Percentiles rank a stretch among this genome's conserved stretches.
These are phyloP conservation scores for Brachionus manjavacas DNA, from an alignment of 1,140 invertebrate genomes.

Conservation along the genomic window DNA sequence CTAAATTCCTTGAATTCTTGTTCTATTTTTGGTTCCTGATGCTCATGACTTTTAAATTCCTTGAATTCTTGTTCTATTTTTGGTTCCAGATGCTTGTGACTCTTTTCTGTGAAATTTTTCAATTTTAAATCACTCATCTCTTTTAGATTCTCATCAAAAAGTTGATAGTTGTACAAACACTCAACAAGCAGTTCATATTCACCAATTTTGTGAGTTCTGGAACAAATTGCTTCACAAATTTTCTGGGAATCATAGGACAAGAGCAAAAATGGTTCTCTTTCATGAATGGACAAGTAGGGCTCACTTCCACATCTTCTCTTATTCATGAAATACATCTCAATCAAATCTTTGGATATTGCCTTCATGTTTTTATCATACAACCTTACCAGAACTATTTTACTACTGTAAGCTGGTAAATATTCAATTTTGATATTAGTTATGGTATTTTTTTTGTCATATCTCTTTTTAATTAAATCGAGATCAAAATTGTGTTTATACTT, in stretches of 20 bases:
- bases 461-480: neutral
- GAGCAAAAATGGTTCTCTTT: conserved; percentile 15
- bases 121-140: neutral
- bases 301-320: neutral
- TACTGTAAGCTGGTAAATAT: neutral
- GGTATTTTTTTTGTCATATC: neutral
- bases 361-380: neutral
- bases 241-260: neutral
- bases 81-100: neutral
- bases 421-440: neutral
- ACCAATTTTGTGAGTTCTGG: neutral
- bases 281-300: neutral
- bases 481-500: conserved; percentile 15
- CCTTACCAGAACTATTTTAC: neutral
- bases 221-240: neutral
- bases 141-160: neutral
- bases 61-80: neutral
- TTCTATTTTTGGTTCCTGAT: no score
- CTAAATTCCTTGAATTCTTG: no score
- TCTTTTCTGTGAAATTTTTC: neutral
- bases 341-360: neutral
- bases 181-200: neutral
- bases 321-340: conserved; percentile 15
- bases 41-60: no score
- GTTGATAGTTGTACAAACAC: neutral